Base-by-base conservation (phyloP, 2,888 invertebrate genomes). In the Mayetiola destructor region DNA sequence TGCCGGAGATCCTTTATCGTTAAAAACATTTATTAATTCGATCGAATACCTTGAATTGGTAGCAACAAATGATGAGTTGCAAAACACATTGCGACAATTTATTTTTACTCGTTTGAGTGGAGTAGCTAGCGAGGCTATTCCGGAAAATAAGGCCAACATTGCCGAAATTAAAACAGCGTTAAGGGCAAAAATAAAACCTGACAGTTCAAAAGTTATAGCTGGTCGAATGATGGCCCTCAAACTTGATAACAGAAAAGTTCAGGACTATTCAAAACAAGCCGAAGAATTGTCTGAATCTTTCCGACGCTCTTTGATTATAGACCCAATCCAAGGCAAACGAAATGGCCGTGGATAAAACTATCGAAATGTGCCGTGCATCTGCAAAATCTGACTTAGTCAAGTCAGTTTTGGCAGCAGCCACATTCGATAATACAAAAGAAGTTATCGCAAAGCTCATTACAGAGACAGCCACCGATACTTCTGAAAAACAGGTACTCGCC, bases 201-300 rank as follows among this genome's bases (percentile, higher is more conserved):
- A 36, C 1, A 27, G 16, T 27, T 55, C 55, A 1, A 55, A 37
- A 23, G 39, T 55, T 2, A 16, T 55, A 2, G 14, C 5, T 5
- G 55, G 37, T 5, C 4, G 36, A 27, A 18, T 55, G 18, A 2
- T 23, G 12, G 23, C 36, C 2, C n/a, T 55, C 1, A 16, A 21
- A 2, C 5, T 37, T 3, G 27, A 39, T 6, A 55, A 27, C 3
- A 23, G 2, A 2, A 27, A 9, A 9, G 8, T 21, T 6, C 18
- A 16, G 1, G 55, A 55, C 12, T 55, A 18, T 16, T 3, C 55
- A 3, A 27, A 39, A 16, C 2, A 21, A 12, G 37, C 27, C 4
- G 39, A 55, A n/a, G 23, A 55, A 21, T 10, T 55, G 3, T 21
- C 55, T n/a, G 55, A 55, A 37, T 10, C 5, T n/a, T 21, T 55